Percentiles rank a stretch among this genome's conserved stretches.
These are phyloP conservation scores for Eulemur albifrons DNA, from an alignment of 2,797 vertebrate genomes.

Conservation along the genomic window DNA sequence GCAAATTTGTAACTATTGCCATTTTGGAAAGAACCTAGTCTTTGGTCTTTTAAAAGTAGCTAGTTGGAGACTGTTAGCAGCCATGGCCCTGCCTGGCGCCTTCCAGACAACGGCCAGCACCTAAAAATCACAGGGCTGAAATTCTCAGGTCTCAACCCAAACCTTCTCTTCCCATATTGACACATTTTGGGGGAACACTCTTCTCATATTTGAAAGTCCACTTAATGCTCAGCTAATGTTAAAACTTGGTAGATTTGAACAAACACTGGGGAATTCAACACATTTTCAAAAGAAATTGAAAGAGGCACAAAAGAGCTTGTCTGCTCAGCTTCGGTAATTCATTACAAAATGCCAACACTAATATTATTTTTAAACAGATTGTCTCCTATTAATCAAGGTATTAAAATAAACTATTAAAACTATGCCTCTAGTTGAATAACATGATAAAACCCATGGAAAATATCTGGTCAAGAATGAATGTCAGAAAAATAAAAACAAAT, in stretches of 20 bases:
- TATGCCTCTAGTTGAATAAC: background rate
- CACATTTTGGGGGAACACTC: background rate
- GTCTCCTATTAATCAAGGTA: conserved; percentile 29
- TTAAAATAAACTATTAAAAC: conserved; percentile 55
- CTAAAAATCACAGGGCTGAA: background rate
- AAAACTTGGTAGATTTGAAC: background rate
- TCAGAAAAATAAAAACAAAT: conserved; percentile 69
- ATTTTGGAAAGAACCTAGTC: background rate
- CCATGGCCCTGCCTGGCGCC: background rate
- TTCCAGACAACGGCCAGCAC: background rate
- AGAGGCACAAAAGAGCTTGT: background rate
- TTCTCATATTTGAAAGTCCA: conserved; percentile 4
- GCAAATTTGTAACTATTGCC: background rate
- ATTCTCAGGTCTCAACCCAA: background rate
- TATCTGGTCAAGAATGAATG: conserved; percentile 29
- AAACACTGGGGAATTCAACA: background rate
- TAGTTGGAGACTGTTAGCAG: conserved; percentile 2
- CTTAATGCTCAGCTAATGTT: background rate
- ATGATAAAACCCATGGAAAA: conserved; percentile 26
- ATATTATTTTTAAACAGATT: conserved; percentile 59
- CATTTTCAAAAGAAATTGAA: conserved; percentile 23
- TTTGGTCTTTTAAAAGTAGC: conserved; percentile 63
- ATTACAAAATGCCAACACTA: conserved; percentile 7
- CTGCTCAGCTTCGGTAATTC: background rate
- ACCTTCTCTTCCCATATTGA: background rate